A percentile compares a stretch with the other conserved stretches of the same genome.
These are phyloP conservation scores for Sturmia bella DNA, from an alignment of 2,888 invertebrate species.

Conservation along the genomic window DNA sequence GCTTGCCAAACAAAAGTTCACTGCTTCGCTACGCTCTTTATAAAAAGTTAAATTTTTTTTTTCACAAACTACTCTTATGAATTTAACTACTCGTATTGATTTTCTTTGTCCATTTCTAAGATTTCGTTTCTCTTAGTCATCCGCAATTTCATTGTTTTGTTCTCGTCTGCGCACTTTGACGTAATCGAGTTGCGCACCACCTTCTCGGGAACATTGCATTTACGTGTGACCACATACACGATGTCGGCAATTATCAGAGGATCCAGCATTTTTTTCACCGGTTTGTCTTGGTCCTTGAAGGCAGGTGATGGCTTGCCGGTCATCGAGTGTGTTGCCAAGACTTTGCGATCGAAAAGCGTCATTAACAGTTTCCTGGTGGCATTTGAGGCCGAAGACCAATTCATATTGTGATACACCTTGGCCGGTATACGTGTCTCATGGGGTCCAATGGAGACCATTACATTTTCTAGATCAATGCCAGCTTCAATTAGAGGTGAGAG, in stretches of 20 bases:
- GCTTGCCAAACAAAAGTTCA: too few relatives aligned
- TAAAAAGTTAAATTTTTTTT: too few relatives aligned
- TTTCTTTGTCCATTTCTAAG: conserved; percentile 74
- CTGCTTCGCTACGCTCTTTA: too few relatives aligned
- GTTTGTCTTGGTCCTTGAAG: conserved; percentile 79
- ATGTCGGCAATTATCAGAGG: conserved; percentile 84
- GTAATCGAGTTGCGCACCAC: conserved; percentile 85
- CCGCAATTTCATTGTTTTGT: conserved; percentile 83
- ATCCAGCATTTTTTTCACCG: conserved; percentile 82
- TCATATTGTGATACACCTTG: conserved; percentile 82
- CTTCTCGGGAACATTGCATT: conserved; percentile 84
- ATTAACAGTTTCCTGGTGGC: conserved; percentile 84
- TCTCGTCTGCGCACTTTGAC: conserved; percentile 86
- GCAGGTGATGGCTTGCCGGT: conserved; percentile 85
- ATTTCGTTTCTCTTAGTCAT: conserved; percentile 73
- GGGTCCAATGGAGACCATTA: conserved; percentile 80
- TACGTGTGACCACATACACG: conserved; percentile 83
- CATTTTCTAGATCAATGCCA: conserved; percentile 60
- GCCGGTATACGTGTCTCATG: conserved; percentile 81
- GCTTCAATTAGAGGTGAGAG: neutral
- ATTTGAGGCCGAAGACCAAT: conserved; percentile 83
- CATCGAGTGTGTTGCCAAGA: conserved; percentile 85
- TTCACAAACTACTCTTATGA: too few relatives aligned
- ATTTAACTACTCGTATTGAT: too few relatives aligned
- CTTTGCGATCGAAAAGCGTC: conserved; percentile 83